These are phyloP conservation scores for Lagopus leucura DNA, from an alignment of 2,113 vertebrate genomes.

Conservation along the genomic window DNA sequence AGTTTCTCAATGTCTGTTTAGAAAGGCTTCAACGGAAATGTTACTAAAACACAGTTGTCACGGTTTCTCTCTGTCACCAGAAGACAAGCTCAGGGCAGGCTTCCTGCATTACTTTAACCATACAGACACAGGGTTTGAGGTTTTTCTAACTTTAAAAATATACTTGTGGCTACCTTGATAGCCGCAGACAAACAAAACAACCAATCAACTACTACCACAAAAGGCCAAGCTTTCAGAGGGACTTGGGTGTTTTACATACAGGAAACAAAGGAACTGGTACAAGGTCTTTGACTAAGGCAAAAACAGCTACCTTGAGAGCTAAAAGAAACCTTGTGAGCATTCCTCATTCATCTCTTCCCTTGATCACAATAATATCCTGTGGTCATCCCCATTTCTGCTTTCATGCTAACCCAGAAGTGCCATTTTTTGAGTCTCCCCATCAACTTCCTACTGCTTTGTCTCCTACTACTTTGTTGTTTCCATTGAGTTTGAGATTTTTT, in stretches of 20 bases:
- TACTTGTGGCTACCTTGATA: conserved; percentile 25
- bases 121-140: not conserved
- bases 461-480: not conserved
- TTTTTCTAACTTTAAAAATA: conserved; percentile 22
- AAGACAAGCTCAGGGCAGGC: not conserved
- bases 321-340: not conserved
- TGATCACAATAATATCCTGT: conserved; percentile 1
- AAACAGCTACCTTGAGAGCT: not conserved
- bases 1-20: not conserved
- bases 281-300: not conserved
- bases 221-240: not conserved
- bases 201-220: not conserved
- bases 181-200: conserved; percentile 18
- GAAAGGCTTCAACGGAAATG: conserved; percentile 49
- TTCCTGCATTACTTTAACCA: conserved; percentile 59
- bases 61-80: not conserved
- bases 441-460: conserved; percentile 45
- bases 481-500: conserved; percentile 18
- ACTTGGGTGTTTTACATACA: not conserved
- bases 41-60: conserved; percentile 35
- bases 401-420: conserved; percentile 16
- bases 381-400: not conserved
- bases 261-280: not conserved
- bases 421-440: conserved; percentile 28
- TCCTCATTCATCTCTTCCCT: not conserved